Evolutionary conservation across 2,113 vertebrate species (phyloP).

Genomic region (Crotalus tigris): DNA sequence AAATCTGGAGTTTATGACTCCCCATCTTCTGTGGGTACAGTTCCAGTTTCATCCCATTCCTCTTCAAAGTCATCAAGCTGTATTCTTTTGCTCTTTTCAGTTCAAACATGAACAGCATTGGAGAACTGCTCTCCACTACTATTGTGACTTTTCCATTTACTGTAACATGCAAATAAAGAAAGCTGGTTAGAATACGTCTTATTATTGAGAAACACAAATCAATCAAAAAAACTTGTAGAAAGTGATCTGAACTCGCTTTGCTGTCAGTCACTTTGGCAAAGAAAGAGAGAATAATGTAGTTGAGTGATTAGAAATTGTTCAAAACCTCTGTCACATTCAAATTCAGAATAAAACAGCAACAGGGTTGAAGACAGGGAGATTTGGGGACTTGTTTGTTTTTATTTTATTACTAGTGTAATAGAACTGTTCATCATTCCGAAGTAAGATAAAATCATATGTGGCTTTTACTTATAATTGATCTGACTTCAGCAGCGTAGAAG

Average conservation of each 20-base stretch:
- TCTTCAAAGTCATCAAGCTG: constrained; percentile 71
- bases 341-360: neutral
- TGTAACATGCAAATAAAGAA: constrained; percentile 47
- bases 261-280: constrained; percentile 1
- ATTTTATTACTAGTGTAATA: neutral
- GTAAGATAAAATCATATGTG: constrained; percentile 4
- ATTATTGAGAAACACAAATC: constrained; percentile 21
- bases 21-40: constrained; percentile 73
- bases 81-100: constrained; percentile 69
- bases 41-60: constrained; percentile 76
- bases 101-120: constrained; percentile 68
- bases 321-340: neutral
- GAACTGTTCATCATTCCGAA: constrained; percentile 9
- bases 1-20: constrained; percentile 74
- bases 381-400: constrained; percentile 8
- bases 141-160: constrained; percentile 76
- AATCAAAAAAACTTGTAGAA: neutral
- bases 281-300: constrained; percentile 12
- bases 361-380: neutral
- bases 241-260: neutral
- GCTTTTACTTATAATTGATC: constrained; percentile 8
- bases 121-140: constrained; percentile 66
- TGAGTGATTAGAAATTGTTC: constrained; percentile 12
- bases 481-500: neutral
- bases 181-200: constrained; percentile 9